Conservation (phyloP, 2,888 invertebrate species). For the Apodemia zela region DNA sequence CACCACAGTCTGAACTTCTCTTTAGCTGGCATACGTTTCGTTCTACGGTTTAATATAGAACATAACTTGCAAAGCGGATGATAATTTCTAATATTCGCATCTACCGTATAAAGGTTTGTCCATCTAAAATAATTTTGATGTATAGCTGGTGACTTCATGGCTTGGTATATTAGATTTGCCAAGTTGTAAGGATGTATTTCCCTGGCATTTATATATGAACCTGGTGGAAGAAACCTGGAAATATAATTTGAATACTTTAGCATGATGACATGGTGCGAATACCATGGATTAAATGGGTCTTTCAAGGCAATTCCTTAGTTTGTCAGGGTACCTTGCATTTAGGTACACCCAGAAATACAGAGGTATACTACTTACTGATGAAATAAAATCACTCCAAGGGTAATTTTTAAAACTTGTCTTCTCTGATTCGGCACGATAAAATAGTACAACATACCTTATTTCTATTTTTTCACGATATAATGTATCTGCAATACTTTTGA, state of each 20-base stretch:
- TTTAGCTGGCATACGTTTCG: slow-evolving; percentile 50
- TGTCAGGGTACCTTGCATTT: too few species aligned
- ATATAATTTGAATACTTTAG: neutral
- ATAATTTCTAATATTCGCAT: neutral
- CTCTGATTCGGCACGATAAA: too few species aligned
- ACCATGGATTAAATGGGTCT: too few species aligned
- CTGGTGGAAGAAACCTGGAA: slow-evolving; percentile 51
- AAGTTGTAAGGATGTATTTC: slow-evolving; percentile 48
- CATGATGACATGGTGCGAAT: neutral
- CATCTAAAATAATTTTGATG: slow-evolving; percentile 51
- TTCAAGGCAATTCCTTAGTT: too few species aligned
- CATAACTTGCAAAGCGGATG: slow-evolving; percentile 53
- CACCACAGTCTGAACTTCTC: too few species aligned
- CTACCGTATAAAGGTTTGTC: slow-evolving; percentile 34
- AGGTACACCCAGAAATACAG: too few species aligned
- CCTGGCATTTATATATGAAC: slow-evolving; percentile 53
- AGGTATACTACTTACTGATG: too few species aligned
- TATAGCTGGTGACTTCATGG: slow-evolving; percentile 21
- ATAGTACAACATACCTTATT: too few species aligned
- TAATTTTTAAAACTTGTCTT: too few species aligned
- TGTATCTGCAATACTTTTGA: too few species aligned
- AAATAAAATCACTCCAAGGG: too few species aligned
- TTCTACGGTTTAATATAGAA: slow-evolving; percentile 66
- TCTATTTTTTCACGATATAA: too few species aligned
- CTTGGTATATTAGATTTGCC: slow-evolving; percentile 35